Conservation (phyloP, 2,888 invertebrate species). For the Lysandra bellargus region DNA sequence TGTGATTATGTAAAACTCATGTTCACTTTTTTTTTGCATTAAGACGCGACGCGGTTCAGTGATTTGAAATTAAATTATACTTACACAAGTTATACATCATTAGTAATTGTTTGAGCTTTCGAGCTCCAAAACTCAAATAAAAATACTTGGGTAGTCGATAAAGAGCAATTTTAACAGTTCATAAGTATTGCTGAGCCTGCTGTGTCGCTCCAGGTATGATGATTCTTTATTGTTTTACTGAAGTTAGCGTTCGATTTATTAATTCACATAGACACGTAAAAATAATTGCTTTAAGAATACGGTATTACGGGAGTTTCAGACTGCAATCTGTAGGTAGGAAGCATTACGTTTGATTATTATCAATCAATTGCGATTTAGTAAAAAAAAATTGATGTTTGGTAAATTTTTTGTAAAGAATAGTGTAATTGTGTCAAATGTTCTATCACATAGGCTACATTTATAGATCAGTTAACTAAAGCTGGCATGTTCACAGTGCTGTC, state of each 20-base stretch:
- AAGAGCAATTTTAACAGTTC: too few species aligned
- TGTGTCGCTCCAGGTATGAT: not conserved
- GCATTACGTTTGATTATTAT: slow-evolving; percentile 2
- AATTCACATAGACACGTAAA: not conserved
- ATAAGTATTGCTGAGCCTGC: too few species aligned
- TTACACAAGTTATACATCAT: not conserved
- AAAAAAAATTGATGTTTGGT: slow-evolving; percentile 20
- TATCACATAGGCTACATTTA: slow-evolving; percentile 17
- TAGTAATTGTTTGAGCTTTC: not conserved
- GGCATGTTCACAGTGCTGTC: too few species aligned
- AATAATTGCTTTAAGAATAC: not conserved
- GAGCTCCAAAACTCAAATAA: too few species aligned
- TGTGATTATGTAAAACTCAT: not conserved
- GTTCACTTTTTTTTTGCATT: not conserved
- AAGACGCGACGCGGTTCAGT: not conserved
- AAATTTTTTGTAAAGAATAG: slow-evolving; percentile 1
- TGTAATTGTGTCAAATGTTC: slow-evolving; percentile 20
- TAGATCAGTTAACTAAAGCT: too few species aligned
- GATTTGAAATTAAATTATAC: not conserved
- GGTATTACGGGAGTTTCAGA: not conserved
- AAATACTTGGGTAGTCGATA: too few species aligned
- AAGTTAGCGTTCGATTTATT: not conserved
- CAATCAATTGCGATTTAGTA: slow-evolving; percentile 16
- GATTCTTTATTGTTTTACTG: not conserved
- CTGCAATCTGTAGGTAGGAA: not conserved